Base-by-base conservation (phyloP, 2,888 invertebrate genomes). In the Chalcosyrphus nemorum region DNA sequence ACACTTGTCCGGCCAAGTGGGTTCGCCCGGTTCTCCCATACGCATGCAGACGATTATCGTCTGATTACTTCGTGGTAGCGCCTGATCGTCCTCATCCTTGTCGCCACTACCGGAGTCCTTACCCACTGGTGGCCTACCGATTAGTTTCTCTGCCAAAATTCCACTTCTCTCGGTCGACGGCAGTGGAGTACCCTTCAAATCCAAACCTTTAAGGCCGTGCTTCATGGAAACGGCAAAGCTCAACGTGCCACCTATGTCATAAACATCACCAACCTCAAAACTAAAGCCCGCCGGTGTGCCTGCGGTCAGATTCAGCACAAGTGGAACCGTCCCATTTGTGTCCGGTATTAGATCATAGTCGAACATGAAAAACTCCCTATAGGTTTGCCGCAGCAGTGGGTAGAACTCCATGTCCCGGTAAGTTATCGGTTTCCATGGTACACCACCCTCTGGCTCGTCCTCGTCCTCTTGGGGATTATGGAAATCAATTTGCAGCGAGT, bases 171-270 rank as follows among this genome's bases (percentile, higher is more conserved):
- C 89, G 0, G 87, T 87, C 1, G 86, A 80, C 21, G 88, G 86
- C 2, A 88, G 71, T 4, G 88, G 88, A 15, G 86, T 86, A 5
- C 87, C 57, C 50, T 88, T 89, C 0, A 88, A 45, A n/a, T 87
- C 87, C 13, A 86, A 85, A 5, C 87, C 87, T 43, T 88, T 89
- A 1, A 87, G 86, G 1, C 92, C 93, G 90, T 93, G 94, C 87
- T 95, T 93, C 88, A 96, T 92, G 63, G 95, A 95, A 0, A 96
- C 92, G 61, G 95, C 95, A 86, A 96, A 93, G 0, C 94, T 93
- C 17, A 97, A 89, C 1, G 95, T 96, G 0, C 97, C 97, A 0
- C 97, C 97, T 32, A 95, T 94, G 88, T 97, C 97, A 74, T 93
- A 92, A 21, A 95, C 93, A 74, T 95, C 93, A 38, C 94, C 94